Conservation (phyloP, 1,140 invertebrate genomes). For the Microplitis mediator region DNA sequence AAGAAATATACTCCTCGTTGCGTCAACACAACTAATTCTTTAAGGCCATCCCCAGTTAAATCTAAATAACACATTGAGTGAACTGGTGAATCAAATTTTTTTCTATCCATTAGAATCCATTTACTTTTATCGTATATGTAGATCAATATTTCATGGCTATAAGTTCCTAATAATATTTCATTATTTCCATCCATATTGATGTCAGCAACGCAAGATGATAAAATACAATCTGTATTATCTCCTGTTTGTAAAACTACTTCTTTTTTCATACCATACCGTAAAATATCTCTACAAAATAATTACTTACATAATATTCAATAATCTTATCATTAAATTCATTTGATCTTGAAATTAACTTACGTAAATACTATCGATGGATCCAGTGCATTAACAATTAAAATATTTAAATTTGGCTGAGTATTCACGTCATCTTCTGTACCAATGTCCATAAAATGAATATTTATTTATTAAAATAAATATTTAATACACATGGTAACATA, state of each 20-base stretch:
- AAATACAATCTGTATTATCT: slow-evolving; percentile 65
- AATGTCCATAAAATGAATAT: not conserved
- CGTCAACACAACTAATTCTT: slow-evolving; percentile 72
- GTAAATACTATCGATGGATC: slow-evolving; percentile 67
- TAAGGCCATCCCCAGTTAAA: slow-evolving; percentile 73
- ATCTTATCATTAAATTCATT: not conserved
- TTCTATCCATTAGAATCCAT: slow-evolving; percentile 61
- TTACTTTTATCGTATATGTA: slow-evolving; percentile 62
- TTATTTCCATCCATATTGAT: slow-evolving; percentile 75
- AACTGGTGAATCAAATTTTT: slow-evolving; percentile 68
- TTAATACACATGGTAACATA: not conserved
- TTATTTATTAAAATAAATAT: not conserved
- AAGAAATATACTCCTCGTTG: slow-evolving; percentile 73
- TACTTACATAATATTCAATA: not conserved
- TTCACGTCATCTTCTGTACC: slow-evolving; percentile 4
- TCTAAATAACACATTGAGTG: slow-evolving; percentile 70
- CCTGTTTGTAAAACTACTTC: slow-evolving; percentile 62
- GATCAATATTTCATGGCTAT: slow-evolving; percentile 68
- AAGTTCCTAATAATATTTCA: slow-evolving; percentile 77
- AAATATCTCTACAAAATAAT: slow-evolving; percentile 64
- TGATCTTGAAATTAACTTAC: slow-evolving; percentile 48
- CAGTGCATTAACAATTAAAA: slow-evolving; percentile 67
- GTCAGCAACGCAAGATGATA: slow-evolving; percentile 70
- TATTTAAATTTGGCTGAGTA: slow-evolving; percentile 56
- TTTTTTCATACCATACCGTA: slow-evolving; percentile 64